These are phyloP conservation scores for Protaetia brevitarsis DNA, from an alignment of 1,140 invertebrate genomes.

Conservation along the genomic window DNA sequence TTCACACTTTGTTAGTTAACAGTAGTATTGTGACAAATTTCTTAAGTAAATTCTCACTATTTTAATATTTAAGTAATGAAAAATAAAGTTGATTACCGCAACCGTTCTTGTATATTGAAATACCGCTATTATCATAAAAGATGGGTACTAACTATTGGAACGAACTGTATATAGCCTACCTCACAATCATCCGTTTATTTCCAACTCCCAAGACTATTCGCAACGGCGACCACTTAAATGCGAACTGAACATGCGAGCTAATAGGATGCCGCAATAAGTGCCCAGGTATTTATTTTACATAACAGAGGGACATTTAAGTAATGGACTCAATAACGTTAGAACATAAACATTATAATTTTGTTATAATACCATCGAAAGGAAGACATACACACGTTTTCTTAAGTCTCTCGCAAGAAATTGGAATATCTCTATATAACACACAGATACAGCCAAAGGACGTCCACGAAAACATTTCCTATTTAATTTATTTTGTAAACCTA, in stretches of 20 bases:
- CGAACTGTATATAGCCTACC: neutral
- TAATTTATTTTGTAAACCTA: neutral
- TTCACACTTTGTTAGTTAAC: no score
- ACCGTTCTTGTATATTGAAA: no score
- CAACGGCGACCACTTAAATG: neutral
- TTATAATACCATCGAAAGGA: neutral
- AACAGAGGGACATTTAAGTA: slow-evolving; percentile 2
- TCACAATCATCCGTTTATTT: neutral
- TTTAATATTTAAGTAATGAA: no score
- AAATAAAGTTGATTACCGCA: no score
- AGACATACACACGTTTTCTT: neutral
- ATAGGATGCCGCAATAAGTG: neutral
- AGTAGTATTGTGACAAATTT: no score
- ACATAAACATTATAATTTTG: neutral
- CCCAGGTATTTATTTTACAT: neutral
- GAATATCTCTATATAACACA: slow-evolving; percentile 1
- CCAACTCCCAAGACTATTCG: neutral
- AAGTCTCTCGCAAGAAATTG: neutral
- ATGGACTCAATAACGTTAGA: neutral
- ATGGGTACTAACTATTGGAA: neutral
- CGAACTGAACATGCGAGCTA: neutral
- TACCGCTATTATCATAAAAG: neutral
- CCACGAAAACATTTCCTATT: neutral
- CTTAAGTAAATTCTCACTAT: no score
- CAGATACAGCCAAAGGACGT: neutral